Evolutionary conservation across 1,140 invertebrate genomes (phyloP).

Genomic region (Oncopeltus fasciatus): DNA sequence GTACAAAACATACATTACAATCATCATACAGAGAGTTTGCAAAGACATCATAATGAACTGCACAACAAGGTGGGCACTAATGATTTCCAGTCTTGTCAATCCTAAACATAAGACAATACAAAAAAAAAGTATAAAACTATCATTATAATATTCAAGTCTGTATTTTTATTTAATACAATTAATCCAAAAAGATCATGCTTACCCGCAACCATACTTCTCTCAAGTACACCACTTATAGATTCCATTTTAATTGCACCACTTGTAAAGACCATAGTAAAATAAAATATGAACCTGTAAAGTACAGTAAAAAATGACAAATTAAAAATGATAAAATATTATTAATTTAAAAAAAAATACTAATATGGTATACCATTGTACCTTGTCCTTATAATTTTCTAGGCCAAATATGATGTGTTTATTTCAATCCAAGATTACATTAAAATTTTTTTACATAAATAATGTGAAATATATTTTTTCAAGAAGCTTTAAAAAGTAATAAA

Average conservation of each 20-base stretch:
- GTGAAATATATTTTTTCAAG: too few relatives aligned
- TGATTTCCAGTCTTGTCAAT: constrained; percentile 23
- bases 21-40: constrained; percentile 23
- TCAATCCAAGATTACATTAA: too few relatives aligned
- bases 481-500: too few relatives aligned
- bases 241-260: constrained; percentile 24
- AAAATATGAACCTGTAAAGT: constrained; percentile 24
- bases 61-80: constrained; percentile 22
- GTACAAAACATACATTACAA: constrained; percentile 21
- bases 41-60: constrained; percentile 21
- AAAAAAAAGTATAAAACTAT: too few relatives aligned
- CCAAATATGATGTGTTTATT: too few relatives aligned
- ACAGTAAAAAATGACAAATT: constrained; percentile 3
- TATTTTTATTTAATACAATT: too few relatives aligned
- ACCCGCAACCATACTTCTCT: constrained; percentile 24
- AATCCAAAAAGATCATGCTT: too few relatives aligned
- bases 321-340: too few relatives aligned
- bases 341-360: constrained; percentile 28
- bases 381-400: too few relatives aligned
- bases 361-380: too few relatives aligned
- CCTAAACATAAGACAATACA: constrained; percentile 22
- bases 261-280: constrained; percentile 24
- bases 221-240: constrained; percentile 22
- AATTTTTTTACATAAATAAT: too few relatives aligned
- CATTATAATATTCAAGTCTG: too few relatives aligned